Conservation (phyloP, 2,888 invertebrate genomes). For the Eristalinus aeneus region DNA sequence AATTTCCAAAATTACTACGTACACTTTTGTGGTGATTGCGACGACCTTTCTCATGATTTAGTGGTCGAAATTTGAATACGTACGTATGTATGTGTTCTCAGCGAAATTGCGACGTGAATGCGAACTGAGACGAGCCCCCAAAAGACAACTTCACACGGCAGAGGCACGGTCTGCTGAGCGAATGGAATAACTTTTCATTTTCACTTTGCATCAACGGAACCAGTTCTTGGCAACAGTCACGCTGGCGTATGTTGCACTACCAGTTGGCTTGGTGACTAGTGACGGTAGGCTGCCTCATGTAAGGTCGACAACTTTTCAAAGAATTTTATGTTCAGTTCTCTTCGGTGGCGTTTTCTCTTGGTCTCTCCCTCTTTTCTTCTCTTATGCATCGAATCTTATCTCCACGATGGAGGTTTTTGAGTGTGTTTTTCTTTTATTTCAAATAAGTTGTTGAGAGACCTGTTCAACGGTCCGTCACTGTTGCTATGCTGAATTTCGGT, state of each 20-base stretch:
- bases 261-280: background rate
- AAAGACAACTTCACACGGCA: constrained; percentile 15
- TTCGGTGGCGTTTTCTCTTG: background rate
- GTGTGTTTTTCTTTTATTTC: background rate
- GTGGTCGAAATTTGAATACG: background rate
- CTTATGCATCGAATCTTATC: constrained; percentile 13
- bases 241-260: background rate
- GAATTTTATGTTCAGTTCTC: constrained; percentile 7
- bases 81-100: background rate
- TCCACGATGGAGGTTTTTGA: background rate
- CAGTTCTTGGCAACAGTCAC: constrained; percentile 16
- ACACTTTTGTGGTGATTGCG: constrained; percentile 1
- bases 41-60: constrained; percentile 27
- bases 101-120: background rate
- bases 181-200: constrained; percentile 51
- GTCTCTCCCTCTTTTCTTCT: background rate
- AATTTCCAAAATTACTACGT: constrained; percentile 14
- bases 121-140: constrained; percentile 43
- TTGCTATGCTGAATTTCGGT: constrained; percentile 10
- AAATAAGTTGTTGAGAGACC: background rate
- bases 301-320: constrained; percentile 32
- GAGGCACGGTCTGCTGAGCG: background rate
- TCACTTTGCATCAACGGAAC: constrained; percentile 15
- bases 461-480: background rate
- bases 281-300: background rate